Evolutionary conservation across 2,113 vertebrate genomes (phyloP), one percentile per base, ranked within the genome.

Genomic region (Quiscalus mexicanus): DNA sequence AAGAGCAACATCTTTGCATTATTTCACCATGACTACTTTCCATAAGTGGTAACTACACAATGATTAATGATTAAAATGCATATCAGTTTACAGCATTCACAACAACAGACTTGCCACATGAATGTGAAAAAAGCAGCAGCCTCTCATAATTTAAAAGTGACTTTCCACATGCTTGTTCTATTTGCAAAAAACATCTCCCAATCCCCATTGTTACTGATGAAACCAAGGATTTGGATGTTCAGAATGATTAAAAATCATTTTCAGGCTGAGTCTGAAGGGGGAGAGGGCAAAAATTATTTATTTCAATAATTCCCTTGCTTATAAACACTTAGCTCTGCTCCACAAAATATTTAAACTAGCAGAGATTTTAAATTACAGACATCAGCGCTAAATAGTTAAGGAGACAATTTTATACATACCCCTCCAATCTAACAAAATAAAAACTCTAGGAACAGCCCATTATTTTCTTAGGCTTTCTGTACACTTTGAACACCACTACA

Each of bases 1-100:
- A 83, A 75, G 23, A 93, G 58, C 33, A 74, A 75, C n/a, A 75
- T n/a, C 12, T 84, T 56, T 80, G 84, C 24, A 35, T 35, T 64
- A 24, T 87, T 84, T 89, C 94, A 76, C 30, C 82, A 24, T 55
- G 45, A 76, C 52, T 92, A 15, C 42, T 82, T 81, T 69, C 75
- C 10, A 0, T 33, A 55, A 93, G 45, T 62, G 80, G n/a, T 31
- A 84, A 42, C 53, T n/a, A 86, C 53, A 96, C 89, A 96, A 60
- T 44, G 49, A 67, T 73, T 88, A 86, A 94, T 83, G 30, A 88
- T 45, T 65, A 62, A 95, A 91, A 93, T 30, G 22, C 31, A 74
- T 59, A 91, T 79, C n/a, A 95, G 44, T 94, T 97, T 81, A 96
- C 79, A 87, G 39, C 55, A 89, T 78, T 82, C 87, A 94, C 78